phyloP scores from a whole-genome alignment of 2,113 vertebrate genomes.

The Sylvietta virens region DNA sequence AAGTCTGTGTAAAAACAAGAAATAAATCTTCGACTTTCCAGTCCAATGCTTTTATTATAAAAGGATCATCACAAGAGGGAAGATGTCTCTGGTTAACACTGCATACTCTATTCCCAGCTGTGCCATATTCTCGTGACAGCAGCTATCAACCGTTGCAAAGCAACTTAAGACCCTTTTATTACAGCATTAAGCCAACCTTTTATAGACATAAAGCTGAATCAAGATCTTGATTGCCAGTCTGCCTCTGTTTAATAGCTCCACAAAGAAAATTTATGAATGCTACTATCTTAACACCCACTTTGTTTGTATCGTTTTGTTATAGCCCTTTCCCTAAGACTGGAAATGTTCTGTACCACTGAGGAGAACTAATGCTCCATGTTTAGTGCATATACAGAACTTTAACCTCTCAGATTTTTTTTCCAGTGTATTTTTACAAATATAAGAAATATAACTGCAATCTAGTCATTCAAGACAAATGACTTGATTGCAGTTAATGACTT shows the following conservation, averaged over 20 bases:
- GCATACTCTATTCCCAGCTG: not conserved
- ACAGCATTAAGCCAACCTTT: not conserved
- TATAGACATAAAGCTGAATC: not conserved
- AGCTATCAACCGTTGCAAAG: not conserved
- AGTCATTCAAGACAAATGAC: not conserved
- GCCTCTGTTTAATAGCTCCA: not conserved
- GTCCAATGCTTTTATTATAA: not conserved
- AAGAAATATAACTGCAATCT: not conserved
- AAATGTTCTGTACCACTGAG: not conserved
- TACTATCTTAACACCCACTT: not conserved
- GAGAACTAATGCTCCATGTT: not conserved
- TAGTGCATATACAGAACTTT: not conserved
- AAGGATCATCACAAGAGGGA: not conserved
- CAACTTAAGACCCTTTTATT: not conserved
- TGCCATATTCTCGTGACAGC: not conserved
- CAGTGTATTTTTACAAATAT: not conserved
- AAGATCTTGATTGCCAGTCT: not conserved
- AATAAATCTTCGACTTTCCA: not conserved
- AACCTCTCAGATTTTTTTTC: not conserved
- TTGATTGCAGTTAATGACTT: too few relatives aligned
- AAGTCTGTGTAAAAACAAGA: not conserved
- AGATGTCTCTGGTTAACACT: not conserved
- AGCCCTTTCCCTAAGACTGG: not conserved
- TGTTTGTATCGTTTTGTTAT: not conserved
- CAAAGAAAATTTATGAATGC: not conserved